Evolutionary conservation across 2,113 vertebrate species (phyloP).

Genomic region (Bettongia penicillata): DNA sequence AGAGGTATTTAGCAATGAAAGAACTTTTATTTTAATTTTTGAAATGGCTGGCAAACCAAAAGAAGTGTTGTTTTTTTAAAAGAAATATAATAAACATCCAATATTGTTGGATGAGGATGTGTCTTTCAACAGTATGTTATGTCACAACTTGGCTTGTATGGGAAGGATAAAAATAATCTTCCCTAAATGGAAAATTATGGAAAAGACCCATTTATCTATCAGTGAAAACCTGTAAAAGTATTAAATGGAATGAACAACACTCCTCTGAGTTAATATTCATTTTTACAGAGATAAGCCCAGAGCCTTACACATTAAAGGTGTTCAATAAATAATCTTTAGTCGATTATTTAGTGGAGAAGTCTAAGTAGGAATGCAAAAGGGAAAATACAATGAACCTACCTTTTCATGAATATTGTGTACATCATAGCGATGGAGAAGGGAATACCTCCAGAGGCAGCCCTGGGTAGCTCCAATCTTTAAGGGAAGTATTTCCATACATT

Average conservation of each 20-base stretch:
- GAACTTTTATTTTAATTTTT: constrained; percentile 53
- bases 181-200: constrained; percentile 63
- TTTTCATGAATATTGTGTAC: neutral
- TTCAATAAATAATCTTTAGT: constrained; percentile 3
- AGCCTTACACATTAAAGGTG: neutral
- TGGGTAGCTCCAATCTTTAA: neutral
- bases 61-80: neutral
- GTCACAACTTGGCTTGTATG: constrained; percentile 26
- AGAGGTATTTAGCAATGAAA: constrained; percentile 44
- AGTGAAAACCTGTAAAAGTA: constrained; percentile 16
- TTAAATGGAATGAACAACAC: neutral
- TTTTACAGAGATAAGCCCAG: neutral
- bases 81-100: constrained; percentile 36
- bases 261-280: neutral
- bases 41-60: neutral
- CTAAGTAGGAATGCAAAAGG: constrained; percentile 14
- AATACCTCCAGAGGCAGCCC: neutral
- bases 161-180: constrained; percentile 67
- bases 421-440: neutral
- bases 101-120: constrained; percentile 20
- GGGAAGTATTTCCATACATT: neutral
- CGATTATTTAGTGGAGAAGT: constrained; percentile 44
- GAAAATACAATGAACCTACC: neutral
- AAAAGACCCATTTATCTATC: constrained; percentile 25
- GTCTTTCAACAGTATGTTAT: constrained; percentile 33